Conservation (phyloP, 1,140 invertebrate genomes). For the Lordiphosa mommai region DNA sequence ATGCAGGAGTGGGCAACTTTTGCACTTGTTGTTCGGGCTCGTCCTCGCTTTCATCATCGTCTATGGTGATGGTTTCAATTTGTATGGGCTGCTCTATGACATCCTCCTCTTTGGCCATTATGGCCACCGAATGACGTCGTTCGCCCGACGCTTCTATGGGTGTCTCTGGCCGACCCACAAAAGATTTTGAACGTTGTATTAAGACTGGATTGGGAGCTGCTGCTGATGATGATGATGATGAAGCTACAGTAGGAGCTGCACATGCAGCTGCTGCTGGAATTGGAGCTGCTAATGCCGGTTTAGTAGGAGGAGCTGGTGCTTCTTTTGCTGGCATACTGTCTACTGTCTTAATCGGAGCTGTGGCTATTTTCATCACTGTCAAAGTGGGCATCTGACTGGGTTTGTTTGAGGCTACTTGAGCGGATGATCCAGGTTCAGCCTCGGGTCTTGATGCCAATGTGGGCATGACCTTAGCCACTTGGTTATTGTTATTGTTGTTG, state of each 20-base stretch:
- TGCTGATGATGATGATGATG: neutral
- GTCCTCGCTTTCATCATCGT: conserved; percentile 49
- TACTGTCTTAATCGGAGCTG: neutral
- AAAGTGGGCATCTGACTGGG: neutral
- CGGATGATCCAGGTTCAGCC: neutral
- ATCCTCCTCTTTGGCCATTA: conserved; percentile 63
- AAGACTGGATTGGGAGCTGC: neutral
- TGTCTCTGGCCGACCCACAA: conserved; percentile 11
- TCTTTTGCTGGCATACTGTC: too few relatives aligned
- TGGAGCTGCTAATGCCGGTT: too few relatives aligned
- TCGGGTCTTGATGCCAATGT: conserved; percentile 1
- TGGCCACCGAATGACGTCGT: conserved; percentile 54
- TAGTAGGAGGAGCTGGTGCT: too few relatives aligned
- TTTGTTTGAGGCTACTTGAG: neutral
- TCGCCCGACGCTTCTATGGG: conserved; percentile 14
- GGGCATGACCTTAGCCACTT: conserved; percentile 12
- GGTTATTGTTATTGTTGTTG: conserved; percentile 12
- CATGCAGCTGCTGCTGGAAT: neutral
- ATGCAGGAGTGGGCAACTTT: conserved; percentile 9
- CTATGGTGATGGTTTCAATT: conserved; percentile 65
- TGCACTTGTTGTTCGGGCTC: neutral
- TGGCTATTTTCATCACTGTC: conserved; percentile 13
- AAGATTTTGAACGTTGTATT: conserved; percentile 56
- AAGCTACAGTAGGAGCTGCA: neutral
- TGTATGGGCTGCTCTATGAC: conserved; percentile 35